Evolutionary conservation across 2,888 invertebrate species (phyloP).

Genomic region (Apamea crenata): DNA sequence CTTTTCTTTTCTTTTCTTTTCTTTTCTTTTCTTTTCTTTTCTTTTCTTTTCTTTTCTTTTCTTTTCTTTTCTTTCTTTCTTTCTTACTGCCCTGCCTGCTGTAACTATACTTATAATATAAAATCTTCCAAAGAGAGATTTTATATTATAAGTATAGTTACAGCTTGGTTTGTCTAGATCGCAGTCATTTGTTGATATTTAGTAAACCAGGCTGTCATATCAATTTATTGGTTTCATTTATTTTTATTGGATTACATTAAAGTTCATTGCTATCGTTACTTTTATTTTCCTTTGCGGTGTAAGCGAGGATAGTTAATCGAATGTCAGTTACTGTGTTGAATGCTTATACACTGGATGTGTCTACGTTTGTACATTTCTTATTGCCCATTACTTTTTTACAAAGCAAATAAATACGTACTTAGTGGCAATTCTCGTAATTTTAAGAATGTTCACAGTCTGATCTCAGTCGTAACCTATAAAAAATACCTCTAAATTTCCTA

Average conservation of each 20-base stretch:
- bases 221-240: constrained; percentile 24
- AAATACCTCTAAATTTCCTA: too few relatives aligned
- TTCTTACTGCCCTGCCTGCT: too few relatives aligned
- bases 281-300: constrained; percentile 50
- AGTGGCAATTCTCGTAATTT: too few relatives aligned
- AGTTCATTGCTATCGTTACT: constrained; percentile 47
- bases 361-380: constrained; percentile 45
- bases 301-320: constrained; percentile 53
- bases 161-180: background rate
- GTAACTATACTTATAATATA: too few relatives aligned
- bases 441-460: too few relatives aligned
- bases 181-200: constrained; percentile 1
- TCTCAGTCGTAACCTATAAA: too few relatives aligned
- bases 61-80: too few relatives aligned
- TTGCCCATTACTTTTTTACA: background rate
- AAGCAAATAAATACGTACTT: background rate
- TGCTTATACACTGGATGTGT: constrained; percentile 37
- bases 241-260: constrained; percentile 42
- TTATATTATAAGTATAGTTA: background rate
- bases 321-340: constrained; percentile 61
- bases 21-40: too few relatives aligned
- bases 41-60: too few relatives aligned
- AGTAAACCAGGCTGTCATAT: constrained; percentile 9
- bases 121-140: too few relatives aligned
- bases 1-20: too few relatives aligned